Percentiles rank a stretch among this genome's conserved stretches.
phyloP scores from a whole-genome alignment of 1,140 invertebrate genomes.

The Drosophila nigrodunni region DNA sequence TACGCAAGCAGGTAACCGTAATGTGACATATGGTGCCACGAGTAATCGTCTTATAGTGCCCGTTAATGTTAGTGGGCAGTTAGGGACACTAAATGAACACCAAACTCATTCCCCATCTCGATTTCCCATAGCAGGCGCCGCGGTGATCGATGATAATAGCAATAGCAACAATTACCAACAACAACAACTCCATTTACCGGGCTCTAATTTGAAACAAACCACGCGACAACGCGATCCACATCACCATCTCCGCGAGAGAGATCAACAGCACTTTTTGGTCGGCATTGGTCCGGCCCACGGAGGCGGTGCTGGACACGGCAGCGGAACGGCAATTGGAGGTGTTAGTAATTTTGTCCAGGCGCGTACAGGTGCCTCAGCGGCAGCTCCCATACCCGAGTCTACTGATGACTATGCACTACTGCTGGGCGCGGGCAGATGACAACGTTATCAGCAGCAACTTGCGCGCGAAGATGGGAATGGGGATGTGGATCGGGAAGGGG shows the following conservation, averaged over 20 bases:
- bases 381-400: slow-evolving; percentile 76
- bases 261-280: slow-evolving; percentile 55
- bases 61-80: slow-evolving; percentile 55
- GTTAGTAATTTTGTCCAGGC: slow-evolving; percentile 65
- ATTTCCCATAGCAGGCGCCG: slow-evolving; percentile 76
- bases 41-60: slow-evolving; percentile 67
- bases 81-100: slow-evolving; percentile 58
- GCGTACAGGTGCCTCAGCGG: slow-evolving; percentile 52
- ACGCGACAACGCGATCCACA: slow-evolving; percentile 65
- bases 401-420: slow-evolving; percentile 78
- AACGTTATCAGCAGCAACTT: slow-evolving; percentile 66
- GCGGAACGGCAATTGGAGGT: not conserved
- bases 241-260: slow-evolving; percentile 66
- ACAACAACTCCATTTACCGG: slow-evolving; percentile 71
- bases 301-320: not conserved
- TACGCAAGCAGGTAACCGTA: slow-evolving; percentile 69
- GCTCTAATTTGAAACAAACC: slow-evolving; percentile 47
- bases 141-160: slow-evolving; percentile 50
- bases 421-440: slow-evolving; percentile 78
- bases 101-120: slow-evolving; percentile 75
- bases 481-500: not conserved
- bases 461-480: slow-evolving; percentile 49
- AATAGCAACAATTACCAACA: slow-evolving; percentile 79
- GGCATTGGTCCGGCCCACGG: slow-evolving; percentile 50
- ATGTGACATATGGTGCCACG: slow-evolving; percentile 63